phyloP scores from a whole-genome alignment of 2,797 vertebrate species.

The Acrossocheilus wenchowensis region DNA sequence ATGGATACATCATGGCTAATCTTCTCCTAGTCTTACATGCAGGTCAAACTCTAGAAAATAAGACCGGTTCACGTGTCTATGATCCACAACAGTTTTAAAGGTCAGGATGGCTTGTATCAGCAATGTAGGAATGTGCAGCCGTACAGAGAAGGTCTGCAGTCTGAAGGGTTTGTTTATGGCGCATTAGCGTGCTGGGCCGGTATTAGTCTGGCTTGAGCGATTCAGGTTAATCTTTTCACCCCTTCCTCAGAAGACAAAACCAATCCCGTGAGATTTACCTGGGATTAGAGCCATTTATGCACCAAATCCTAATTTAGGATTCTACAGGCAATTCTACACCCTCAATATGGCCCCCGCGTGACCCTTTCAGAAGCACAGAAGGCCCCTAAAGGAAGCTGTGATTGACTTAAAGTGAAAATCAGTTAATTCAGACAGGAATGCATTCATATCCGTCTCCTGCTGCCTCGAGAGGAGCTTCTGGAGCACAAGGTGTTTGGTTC shows the following conservation, averaged over 20 bases:
- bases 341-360: background rate
- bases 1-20: background rate
- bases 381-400: conserved; percentile 17
- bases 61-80: background rate
- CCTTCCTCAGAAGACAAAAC: conserved; percentile 16
- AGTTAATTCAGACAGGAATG: conserved; percentile 59
- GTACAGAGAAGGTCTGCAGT: background rate
- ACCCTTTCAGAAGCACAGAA: conserved; percentile 21
- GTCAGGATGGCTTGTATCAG: background rate
- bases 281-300: conserved; percentile 31
- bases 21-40: background rate
- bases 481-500: conserved; percentile 34
- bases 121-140: background rate
- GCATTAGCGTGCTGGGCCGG: background rate
- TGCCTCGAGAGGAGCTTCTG: conserved; percentile 43
- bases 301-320: conserved; percentile 8
- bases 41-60: background rate
- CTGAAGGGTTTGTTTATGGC: conserved; percentile 15
- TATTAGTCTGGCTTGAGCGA: conserved; percentile 13
- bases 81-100: background rate
- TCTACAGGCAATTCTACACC: background rate
- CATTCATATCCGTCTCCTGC: conserved; percentile 56
- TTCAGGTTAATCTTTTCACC: conserved; percentile 36
- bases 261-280: conserved; percentile 27
- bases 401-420: conserved; percentile 65